These are phyloP conservation scores for Peribatodes rhomboidaria DNA, from an alignment of 2,888 invertebrate species.

Conservation along the genomic window DNA sequence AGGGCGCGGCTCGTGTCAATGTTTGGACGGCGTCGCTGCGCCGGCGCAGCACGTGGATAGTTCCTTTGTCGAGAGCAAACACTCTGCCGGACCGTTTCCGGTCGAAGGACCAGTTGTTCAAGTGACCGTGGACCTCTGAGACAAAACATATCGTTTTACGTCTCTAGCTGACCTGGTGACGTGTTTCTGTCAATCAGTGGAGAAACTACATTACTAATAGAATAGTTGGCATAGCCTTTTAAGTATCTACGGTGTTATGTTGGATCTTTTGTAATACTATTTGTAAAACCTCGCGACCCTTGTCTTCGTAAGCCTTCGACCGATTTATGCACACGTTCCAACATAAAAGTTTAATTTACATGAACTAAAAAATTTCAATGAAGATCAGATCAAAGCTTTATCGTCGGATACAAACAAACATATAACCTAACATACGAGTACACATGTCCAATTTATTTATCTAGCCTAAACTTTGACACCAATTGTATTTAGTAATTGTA, in stretches of 20 bases:
- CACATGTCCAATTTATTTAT: too few species aligned
- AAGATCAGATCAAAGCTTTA: too few species aligned
- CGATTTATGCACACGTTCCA: too few species aligned
- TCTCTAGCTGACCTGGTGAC: conserved; percentile 4
- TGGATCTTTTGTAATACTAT: neutral
- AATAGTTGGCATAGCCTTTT: neutral
- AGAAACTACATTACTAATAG: neutral
- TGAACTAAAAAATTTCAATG: too few species aligned
- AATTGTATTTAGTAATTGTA: too few species aligned
- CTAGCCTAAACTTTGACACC: too few species aligned
- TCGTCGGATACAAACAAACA: too few species aligned
- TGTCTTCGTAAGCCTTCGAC: too few species aligned
- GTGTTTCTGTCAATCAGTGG: neutral
- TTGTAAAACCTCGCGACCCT: too few species aligned
- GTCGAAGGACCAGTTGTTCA: conserved; percentile 32
- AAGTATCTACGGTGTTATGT: neutral
- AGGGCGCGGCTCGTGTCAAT: conserved; percentile 78
- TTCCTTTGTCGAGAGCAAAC: conserved; percentile 65
- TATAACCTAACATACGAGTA: too few species aligned
- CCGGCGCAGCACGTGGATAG: conserved; percentile 62
- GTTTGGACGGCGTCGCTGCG: conserved; percentile 55
- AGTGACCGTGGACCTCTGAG: conserved; percentile 8
- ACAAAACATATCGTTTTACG: conserved; percentile 8
- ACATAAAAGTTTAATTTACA: too few species aligned
- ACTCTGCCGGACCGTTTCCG: conserved; percentile 54